Evolutionary conservation across 2,888 invertebrate species (phyloP), one percentile per base, ranked within the genome.

Genomic region (Neoascia interrupta): DNA sequence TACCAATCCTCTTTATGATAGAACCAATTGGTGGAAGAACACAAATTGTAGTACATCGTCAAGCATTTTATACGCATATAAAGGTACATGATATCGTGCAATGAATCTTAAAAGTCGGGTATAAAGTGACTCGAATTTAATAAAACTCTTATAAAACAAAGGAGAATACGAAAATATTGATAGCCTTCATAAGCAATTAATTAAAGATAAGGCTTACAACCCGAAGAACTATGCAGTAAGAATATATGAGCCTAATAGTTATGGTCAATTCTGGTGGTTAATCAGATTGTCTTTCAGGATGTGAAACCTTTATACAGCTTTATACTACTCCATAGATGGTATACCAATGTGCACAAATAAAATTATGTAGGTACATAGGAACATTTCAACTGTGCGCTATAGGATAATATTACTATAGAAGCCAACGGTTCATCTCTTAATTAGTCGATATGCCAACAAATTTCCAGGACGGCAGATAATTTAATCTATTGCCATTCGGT

Each of bases 361-460:
- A 19, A 23, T 15, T 15, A 19, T 13, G 26, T n/a, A 19, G 31
- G 19, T 47, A 15, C 1, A 13, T 31, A 15, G 5, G 11, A 10
- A 28, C 51, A 10, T 41, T 16, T 16, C 26, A 26, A 43, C 18
- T 39, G 6, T 43, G 3, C n/a, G 6, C 5, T 41, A 41, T 41
- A 43, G 21, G 16, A 16, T 11, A 47, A 2, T 51, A 69, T 61
- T 51, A 28, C 49, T 15, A 28, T 47, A 49, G 10, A 43, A 36
- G 34, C 51, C 51, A 45, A 13, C 18, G 21, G 26, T 45, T 64
- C 54, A 61, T 68, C 73, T 68, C 56, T 66, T 79, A 79, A 79
- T 79, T 79, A 79, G 79, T 73, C 73, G 73, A 73, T 51, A 68
- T 73, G 54, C 72, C 61, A 79, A 68, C 73, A 73, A 79, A 61